These are phyloP conservation scores for Schizopygopsis malacanthus DNA, from an alignment of 2,797 vertebrate species.

Conservation along the genomic window DNA sequence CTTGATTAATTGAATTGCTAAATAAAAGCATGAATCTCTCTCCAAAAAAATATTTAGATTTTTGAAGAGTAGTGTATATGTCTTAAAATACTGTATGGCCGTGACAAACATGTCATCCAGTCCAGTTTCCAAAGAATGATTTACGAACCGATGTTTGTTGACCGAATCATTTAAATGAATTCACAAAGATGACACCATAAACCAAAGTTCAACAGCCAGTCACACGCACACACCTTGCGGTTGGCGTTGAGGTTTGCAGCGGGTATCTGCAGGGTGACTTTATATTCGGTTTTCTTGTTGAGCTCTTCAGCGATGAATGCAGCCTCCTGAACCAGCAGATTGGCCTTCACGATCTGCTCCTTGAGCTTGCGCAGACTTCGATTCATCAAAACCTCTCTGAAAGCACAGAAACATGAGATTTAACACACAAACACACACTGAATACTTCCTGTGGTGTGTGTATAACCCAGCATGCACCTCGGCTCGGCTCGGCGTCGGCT, in stretches of 20 bases:
- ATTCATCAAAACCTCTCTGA: slow-evolving; percentile 89
- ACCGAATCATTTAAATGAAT: no score
- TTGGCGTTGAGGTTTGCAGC: slow-evolving; percentile 96
- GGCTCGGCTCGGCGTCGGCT: slow-evolving; percentile 85
- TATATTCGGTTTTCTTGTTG: slow-evolving; percentile 94
- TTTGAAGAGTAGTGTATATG: no score
- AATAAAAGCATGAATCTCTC: no score
- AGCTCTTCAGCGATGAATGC: slow-evolving; percentile 92
- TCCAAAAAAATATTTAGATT: no score
- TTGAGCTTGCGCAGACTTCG: slow-evolving; percentile 89
- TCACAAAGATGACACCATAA: no score
- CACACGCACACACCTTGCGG: slow-evolving; percentile 77
- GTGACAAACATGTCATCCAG: no score
- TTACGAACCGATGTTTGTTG: not conserved
- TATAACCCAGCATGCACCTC: slow-evolving; percentile 75
- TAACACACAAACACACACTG: not conserved
- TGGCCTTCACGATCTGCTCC: slow-evolving; percentile 94
- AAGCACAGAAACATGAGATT: not conserved
- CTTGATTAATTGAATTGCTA: no score
- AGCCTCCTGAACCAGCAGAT: slow-evolving; percentile 92
- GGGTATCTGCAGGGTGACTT: slow-evolving; percentile 95
- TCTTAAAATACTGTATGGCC: no score
- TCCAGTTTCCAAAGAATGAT: not conserved
- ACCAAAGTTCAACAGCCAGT: no score
- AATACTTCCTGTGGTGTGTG: not conserved